phyloP scores from a whole-genome alignment of 1,140 invertebrate species.

The Frieseomelitta varia region DNA sequence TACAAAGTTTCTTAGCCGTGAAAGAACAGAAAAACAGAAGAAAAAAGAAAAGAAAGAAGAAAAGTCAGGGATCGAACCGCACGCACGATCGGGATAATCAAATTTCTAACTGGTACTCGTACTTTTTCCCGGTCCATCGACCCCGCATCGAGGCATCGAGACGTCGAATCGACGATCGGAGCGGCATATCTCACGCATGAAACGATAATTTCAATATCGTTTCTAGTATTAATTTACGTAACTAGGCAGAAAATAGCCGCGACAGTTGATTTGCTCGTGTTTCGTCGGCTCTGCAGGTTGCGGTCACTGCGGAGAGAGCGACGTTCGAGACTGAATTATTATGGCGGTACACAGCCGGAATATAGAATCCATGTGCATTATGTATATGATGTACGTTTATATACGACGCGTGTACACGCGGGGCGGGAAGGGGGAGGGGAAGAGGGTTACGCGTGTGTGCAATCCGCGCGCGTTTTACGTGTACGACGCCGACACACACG shows the following conservation, averaged over 20 bases:
- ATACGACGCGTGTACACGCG: not conserved
- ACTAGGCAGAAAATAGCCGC: constrained; percentile 47
- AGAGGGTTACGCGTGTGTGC: not conserved
- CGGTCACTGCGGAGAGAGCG: constrained; percentile 51
- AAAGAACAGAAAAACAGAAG: no score
- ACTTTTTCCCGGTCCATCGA: no score
- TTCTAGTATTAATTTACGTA: constrained; percentile 50
- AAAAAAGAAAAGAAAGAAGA: not conserved
- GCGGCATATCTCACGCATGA: not conserved
- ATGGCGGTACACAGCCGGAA: constrained; percentile 47
- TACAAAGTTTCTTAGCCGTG: no score
- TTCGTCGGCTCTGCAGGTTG: constrained; percentile 41
- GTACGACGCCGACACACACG: constrained; percentile 4
- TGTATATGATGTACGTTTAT: constrained; percentile 18
- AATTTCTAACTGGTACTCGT: not conserved
- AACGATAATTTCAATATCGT: constrained; percentile 37
- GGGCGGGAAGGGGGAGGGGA: no score
- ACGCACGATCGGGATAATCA: not conserved
- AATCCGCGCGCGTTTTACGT: constrained; percentile 12
- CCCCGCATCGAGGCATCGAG: no score
- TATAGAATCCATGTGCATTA: constrained; percentile 52
- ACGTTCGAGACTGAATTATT: constrained; percentile 61
- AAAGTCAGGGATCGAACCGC: no score
- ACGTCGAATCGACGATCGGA: not conserved
- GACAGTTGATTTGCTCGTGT: constrained; percentile 47